Evolutionary conservation across 2,113 vertebrate species (phyloP), one percentile per base, ranked within the genome.

Genomic region (Calidris pygmaea): DNA sequence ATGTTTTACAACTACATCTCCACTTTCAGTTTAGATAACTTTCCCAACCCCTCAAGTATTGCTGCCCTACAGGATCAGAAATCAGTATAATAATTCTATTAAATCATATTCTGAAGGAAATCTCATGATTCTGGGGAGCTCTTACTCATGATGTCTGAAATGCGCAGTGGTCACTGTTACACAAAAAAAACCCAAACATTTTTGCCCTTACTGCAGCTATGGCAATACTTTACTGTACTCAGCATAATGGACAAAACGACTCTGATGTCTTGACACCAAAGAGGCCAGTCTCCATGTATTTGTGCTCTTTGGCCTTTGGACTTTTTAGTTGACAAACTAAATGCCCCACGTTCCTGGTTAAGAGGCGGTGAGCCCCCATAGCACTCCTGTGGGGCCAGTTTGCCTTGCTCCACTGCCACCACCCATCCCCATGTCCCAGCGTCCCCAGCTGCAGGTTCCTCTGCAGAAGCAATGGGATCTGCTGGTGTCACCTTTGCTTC

Each of bases 301-400:
- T 73, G 15, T 68, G 32, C 14, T 22, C n/a, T 19, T 74, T 58
- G 81, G 48, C 26, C 34, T 86, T 78, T 71, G 48, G 32, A 27
- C 20, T 60, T 23, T n/a, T 60, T 34, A 72, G 23, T 8, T 58
- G 55, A 43, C 30, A 73, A 82, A 52, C 18, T 29, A 62, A 80
- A 70, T 0, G 7, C 20, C 20, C 32, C 35, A 48, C 0, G 0
- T 29, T 78, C 29, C 41, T 1, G 0, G 11, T 13, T 45, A 12
- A 32, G 47, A 85, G 12, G 9, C 70, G 20, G 5, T 3, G 1
- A n/a, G 14, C 14, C 29, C 17, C 27, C 48, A 65, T 2, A 70
- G 37, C n/a, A 29, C 30, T 63, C 48, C 60, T 19, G 27, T 20
- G 55, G 43, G 43, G 30, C 20, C 37, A 55, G 43, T 37, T 75